phyloP scores from a whole-genome alignment of 2,113 vertebrate genomes.

The Cynoglossus semilaevis region DNA sequence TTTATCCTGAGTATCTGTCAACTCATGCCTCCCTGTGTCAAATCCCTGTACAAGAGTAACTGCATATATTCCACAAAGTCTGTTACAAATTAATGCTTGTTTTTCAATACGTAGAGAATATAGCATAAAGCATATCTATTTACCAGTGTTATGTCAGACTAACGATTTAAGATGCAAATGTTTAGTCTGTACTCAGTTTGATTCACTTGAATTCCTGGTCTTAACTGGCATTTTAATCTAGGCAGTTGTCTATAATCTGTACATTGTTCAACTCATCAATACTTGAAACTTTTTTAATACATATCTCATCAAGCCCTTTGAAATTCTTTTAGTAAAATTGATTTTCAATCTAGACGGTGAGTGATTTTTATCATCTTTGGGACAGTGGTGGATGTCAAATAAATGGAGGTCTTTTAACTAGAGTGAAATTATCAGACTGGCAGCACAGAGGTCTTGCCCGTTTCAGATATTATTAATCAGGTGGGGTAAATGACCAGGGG shows the following conservation, averaged over 20 bases:
- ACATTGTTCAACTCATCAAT: conserved; percentile 12
- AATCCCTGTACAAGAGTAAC: conserved; percentile 13
- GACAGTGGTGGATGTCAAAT: conserved; percentile 33
- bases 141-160: conserved; percentile 1
- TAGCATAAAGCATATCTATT: conserved; percentile 14
- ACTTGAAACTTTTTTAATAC: conserved; percentile 24
- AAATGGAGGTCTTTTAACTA: conserved; percentile 27
- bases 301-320: conserved; percentile 19
- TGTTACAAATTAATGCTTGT: conserved; percentile 53
- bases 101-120: conserved; percentile 44
- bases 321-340: conserved; percentile 12
- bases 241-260: background rate
- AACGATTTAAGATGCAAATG: no score
- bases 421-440: conserved; percentile 40
- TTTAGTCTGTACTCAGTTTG: no score
- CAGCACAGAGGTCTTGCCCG: conserved; percentile 21
- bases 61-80: conserved; percentile 40
- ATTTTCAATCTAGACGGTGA: conserved; percentile 21
- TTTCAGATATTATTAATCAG: conserved; percentile 13
- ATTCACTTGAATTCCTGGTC: no score
- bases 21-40: conserved; percentile 18
- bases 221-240: background rate
- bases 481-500: conserved; percentile 30
- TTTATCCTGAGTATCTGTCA: conserved; percentile 39
- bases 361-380: conserved; percentile 35